phyloP scores from a whole-genome alignment of 1,140 invertebrate species.

The Drosophila kurseongensis region DNA sequence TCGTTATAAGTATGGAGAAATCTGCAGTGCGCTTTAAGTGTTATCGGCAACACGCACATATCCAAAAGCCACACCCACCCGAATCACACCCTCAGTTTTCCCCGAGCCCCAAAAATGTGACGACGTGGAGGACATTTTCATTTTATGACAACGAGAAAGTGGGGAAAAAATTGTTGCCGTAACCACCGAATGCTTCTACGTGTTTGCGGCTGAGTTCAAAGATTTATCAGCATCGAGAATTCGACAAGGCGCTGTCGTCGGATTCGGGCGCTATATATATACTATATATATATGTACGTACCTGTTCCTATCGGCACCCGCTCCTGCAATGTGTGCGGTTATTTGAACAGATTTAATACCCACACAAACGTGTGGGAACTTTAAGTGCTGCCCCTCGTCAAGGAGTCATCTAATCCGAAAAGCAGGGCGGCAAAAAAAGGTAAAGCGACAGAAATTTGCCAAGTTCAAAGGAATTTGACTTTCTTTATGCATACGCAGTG shows the following conservation, averaged over 20 bases:
- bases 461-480: constrained; percentile 74
- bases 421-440: constrained; percentile 45
- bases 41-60: constrained; percentile 77
- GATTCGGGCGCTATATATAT: constrained; percentile 25
- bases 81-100: constrained; percentile 5
- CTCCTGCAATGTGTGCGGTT: constrained; percentile 58
- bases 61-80: constrained; percentile 41
- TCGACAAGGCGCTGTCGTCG: constrained; percentile 77
- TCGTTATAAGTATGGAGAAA: constrained; percentile 80
- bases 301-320: constrained; percentile 18
- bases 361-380: constrained; percentile 71
- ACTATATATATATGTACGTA: constrained; percentile 2
- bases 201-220: constrained; percentile 81
- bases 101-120: constrained; percentile 58
- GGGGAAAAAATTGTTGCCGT: constrained; percentile 65
- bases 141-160: constrained; percentile 75
- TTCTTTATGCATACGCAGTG: constrained; percentile 57
- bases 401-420: constrained; percentile 68
- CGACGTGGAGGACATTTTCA: constrained; percentile 79
- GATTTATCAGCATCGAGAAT: constrained; percentile 79
- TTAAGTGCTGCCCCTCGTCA: constrained; percentile 78
- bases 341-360: constrained; percentile 81
- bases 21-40: constrained; percentile 82
- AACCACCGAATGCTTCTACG: constrained; percentile 82
- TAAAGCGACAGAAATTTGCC: constrained; percentile 41